Percentiles rank a stretch among this genome's conserved stretches.
phyloP scores from a whole-genome alignment of 2,113 vertebrate genomes.

The Sarotherodon lohbergeri region DNA sequence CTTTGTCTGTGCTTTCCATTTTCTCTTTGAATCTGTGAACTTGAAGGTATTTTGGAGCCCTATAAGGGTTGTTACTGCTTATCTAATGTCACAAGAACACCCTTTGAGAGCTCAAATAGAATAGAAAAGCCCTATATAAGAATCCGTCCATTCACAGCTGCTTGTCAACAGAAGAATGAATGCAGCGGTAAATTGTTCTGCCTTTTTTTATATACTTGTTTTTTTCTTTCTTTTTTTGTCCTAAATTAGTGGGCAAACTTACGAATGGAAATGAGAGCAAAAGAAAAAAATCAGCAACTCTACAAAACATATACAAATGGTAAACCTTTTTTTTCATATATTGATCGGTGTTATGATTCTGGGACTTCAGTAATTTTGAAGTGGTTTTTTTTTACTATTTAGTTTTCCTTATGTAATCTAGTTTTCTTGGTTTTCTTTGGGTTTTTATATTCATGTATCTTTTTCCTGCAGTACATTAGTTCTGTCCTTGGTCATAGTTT shows the following conservation, averaged over 20 bases:
- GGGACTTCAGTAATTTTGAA: background rate
- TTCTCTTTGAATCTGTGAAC: background rate
- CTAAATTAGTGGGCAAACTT: slow-evolving; percentile 20
- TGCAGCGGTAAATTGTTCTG: background rate
- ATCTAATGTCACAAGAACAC: background rate
- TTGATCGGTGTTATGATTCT: background rate
- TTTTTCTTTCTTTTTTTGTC: background rate
- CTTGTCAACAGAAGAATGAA: background rate
- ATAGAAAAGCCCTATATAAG: background rate
- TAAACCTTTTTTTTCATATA: background rate
- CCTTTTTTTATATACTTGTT: background rate
- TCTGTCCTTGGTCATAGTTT: background rate
- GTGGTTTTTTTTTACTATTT: fast-evolving
- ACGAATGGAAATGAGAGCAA: slow-evolving; percentile 33
- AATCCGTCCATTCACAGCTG: background rate
- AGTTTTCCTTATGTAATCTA: background rate
- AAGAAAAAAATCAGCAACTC: slow-evolving; percentile 37
- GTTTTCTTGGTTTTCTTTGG: background rate
- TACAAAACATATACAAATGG: slow-evolving; percentile 14
- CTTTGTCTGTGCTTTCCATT: background rate
- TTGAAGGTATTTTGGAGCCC: background rate
- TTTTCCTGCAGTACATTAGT: background rate
- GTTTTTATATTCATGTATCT: background rate
- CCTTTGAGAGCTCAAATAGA: background rate
- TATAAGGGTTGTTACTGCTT: background rate